Conservation (phyloP, 2,797 vertebrate species). For the Oreonectes daqikongensis region DNA sequence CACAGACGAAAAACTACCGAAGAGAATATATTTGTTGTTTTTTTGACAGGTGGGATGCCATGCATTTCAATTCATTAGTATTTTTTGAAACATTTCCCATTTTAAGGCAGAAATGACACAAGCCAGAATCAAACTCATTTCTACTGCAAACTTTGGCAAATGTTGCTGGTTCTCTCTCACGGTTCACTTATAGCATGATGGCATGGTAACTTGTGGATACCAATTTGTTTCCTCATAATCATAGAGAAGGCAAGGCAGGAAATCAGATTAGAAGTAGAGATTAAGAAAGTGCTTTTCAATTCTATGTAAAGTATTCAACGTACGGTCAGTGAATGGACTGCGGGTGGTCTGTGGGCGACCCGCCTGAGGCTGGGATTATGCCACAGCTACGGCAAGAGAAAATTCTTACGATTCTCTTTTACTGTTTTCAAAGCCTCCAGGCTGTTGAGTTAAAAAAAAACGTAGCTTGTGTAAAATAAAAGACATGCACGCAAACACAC, state of each 20-base stretch:
- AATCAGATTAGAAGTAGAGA: not conserved
- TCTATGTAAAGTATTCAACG: not conserved
- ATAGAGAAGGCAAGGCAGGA: not conserved
- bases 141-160: not conserved
- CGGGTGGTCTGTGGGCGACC: not conserved
- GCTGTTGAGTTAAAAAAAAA: not conserved
- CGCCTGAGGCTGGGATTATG: not conserved
- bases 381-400: not conserved
- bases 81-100: too few species aligned
- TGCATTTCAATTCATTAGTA: not conserved
- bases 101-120: not conserved
- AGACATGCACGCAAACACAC: slow-evolving; percentile 1
- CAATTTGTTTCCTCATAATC: not conserved
- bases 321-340: not conserved
- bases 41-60: not conserved
- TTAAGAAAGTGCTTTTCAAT: not conserved
- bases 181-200: not conserved
- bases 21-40: not conserved
- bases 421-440: not conserved
- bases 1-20: slow-evolving; percentile 21
- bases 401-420: slow-evolving; percentile 8
- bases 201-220: not conserved
- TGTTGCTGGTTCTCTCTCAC: not conserved
- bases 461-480: slow-evolving; percentile 1
- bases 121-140: not conserved